Conservation (phyloP, 2,797 vertebrate species). For the Onychomys torridus region DNA sequence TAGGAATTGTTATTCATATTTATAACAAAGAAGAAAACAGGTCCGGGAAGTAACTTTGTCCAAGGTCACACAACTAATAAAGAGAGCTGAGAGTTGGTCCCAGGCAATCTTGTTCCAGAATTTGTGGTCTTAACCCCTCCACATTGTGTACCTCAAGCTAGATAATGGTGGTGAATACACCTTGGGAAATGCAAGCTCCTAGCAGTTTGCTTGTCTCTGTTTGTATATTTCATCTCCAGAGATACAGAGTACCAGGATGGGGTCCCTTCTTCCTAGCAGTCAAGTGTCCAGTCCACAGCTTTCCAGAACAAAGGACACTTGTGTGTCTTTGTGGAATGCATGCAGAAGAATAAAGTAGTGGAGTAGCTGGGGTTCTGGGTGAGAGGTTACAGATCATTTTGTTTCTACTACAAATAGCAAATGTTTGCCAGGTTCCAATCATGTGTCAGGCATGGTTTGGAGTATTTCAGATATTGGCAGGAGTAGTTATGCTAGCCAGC, state of each 20-base stretch:
- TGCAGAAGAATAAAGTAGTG: background rate
- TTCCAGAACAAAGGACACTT: background rate
- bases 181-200: background rate
- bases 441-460: background rate
- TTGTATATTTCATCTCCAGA: background rate
- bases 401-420: background rate
- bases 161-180: background rate
- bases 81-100: background rate
- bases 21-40: slow-evolving; percentile 26
- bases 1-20: background rate
- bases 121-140: background rate
- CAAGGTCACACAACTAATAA: background rate
- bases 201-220: background rate
- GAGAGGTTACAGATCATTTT: background rate
- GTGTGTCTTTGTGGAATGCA: background rate
- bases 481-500: background rate
- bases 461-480: background rate
- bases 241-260: background rate
- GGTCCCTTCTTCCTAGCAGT: background rate
- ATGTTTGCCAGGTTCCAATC: background rate
- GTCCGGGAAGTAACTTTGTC: background rate
- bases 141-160: background rate
- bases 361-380: background rate
- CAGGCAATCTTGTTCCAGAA: background rate
- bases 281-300: background rate